Conservation (phyloP, 2,888 invertebrate species). For the Stenchaetothrips biformis region DNA sequence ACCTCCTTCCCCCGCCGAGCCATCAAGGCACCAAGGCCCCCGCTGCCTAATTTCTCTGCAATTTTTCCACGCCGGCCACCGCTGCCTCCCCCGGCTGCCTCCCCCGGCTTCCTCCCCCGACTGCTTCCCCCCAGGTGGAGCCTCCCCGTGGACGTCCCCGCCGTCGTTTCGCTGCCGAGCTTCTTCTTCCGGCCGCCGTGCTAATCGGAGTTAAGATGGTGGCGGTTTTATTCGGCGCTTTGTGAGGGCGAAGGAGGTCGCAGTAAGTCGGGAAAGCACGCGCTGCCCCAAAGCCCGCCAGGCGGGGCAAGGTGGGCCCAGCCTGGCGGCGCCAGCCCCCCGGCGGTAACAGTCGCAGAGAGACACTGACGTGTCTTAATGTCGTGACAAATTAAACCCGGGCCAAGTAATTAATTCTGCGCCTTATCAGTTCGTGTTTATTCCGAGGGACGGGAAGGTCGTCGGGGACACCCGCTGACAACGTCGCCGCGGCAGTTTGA, state of each 20-base stretch:
- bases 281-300: neutral
- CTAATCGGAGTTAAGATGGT: neutral
- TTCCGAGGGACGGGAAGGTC: no score
- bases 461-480: no score
- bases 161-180: neutral
- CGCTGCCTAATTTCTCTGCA: conserved; percentile 5
- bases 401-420: conserved; percentile 19
- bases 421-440: neutral
- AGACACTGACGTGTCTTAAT: neutral
- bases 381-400: conserved; percentile 19
- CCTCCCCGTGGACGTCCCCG: neutral
- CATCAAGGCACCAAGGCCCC: conserved; percentile 5
- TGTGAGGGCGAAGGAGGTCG: neutral
- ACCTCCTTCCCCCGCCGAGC: neutral
- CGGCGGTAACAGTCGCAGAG: no score
- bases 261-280: neutral
- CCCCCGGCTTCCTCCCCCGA: neutral
- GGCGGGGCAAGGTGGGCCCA: no score
- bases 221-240: no score
- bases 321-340: no score
- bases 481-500: no score
- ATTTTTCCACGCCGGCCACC: neutral
- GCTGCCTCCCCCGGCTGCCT: neutral
- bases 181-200: neutral
- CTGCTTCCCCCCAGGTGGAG: neutral